Evolutionary conservation across 2,888 invertebrate species (phyloP).

Genomic region (Schizaphis graminum): DNA sequence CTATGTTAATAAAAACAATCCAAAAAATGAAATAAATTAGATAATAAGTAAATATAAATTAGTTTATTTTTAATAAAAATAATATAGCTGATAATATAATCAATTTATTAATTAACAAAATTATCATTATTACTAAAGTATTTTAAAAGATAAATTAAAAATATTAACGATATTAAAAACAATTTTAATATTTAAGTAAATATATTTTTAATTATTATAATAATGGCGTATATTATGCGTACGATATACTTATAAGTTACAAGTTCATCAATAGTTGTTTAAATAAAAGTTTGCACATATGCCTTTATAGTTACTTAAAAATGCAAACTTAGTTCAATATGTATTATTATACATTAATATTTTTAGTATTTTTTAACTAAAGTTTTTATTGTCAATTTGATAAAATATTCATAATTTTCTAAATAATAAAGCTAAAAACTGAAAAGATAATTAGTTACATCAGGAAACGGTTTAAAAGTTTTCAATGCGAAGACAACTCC

Average conservation of each 20-base stretch:
- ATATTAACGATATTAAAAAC: neutral
- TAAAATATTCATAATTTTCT: neutral
- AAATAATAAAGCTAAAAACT: neutral
- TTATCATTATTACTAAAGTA: neutral
- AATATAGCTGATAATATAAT: neutral
- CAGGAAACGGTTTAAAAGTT: neutral
- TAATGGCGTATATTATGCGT: neutral
- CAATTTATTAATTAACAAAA: neutral
- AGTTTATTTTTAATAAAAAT: neutral
- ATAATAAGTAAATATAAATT: neutral
- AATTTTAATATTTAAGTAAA: neutral
- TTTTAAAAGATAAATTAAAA: neutral
- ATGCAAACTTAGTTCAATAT: neutral
- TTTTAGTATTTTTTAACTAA: neutral
- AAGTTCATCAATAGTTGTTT: neutral
- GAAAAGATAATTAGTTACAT: neutral
- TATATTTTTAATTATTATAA: neutral
- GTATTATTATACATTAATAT: neutral
- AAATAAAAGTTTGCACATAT: neutral
- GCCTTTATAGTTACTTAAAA: neutral
- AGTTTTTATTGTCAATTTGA: neutral
- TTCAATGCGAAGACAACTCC: constrained; percentile 13
- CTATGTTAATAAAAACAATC: neutral
- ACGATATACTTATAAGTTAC: neutral
- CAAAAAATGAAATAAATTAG: neutral